Conservation (phyloP, 2,113 vertebrate species). For the Electrona antarctica region DNA sequence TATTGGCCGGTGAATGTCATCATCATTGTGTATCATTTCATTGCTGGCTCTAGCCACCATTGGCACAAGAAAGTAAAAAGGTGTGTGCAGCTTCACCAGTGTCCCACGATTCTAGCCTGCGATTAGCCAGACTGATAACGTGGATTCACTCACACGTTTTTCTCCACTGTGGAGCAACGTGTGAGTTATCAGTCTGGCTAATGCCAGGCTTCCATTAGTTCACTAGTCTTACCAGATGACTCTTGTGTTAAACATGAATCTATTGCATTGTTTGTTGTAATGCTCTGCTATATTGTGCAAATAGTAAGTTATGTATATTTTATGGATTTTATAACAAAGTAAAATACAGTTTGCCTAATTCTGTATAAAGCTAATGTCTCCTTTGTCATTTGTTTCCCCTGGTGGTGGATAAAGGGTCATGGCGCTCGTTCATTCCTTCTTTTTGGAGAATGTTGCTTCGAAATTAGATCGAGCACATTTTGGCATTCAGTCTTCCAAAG, state of each 20-base stretch:
- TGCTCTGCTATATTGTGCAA: slow-evolving; percentile 44
- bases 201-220: background rate
- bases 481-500: too few species aligned
- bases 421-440: too few species aligned
- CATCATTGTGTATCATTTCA: slow-evolving; percentile 2
- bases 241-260: slow-evolving; percentile 13
- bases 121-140: too few species aligned
- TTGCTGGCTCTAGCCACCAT: background rate
- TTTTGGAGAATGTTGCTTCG: too few species aligned
- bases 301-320: slow-evolving; percentile 55
- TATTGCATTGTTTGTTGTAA: slow-evolving; percentile 40
- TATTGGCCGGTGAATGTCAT: slow-evolving; percentile 5
- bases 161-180: too few species aligned
- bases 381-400: background rate
- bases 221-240: background rate
- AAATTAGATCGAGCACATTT: too few species aligned
- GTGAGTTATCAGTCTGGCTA: background rate
- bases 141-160: too few species aligned
- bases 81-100: background rate
- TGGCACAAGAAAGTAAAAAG: slow-evolving; percentile 3
- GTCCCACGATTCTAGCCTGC: background rate
- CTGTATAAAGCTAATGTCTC: slow-evolving; percentile 8
- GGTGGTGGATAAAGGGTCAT: too few species aligned
- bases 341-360: slow-evolving; percentile 33
- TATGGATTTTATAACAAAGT: slow-evolving; percentile 39